A percentile compares a stretch with the other conserved stretches of the same genome.
phyloP scores from a whole-genome alignment of 1,140 invertebrate genomes.

The Papilio machaon region DNA sequence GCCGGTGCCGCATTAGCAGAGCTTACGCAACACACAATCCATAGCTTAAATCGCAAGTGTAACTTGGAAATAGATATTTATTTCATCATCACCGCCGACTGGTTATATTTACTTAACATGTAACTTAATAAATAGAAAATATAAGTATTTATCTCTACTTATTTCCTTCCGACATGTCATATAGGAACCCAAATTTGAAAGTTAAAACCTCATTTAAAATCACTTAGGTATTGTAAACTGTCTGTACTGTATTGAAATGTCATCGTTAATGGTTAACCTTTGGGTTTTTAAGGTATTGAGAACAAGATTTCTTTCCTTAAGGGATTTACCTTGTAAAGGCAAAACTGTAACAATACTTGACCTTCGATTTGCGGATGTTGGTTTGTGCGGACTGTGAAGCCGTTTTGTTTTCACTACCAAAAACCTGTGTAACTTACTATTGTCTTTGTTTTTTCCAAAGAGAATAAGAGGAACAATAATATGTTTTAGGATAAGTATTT shows the following conservation, averaged over 20 bases:
- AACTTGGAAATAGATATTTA: conserved; percentile 16
- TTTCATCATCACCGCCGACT: neutral
- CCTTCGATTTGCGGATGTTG: neutral
- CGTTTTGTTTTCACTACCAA: neutral
- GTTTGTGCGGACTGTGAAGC: neutral
- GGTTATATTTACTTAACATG: neutral
- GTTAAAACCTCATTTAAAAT: neutral
- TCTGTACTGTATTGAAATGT: too few species aligned
- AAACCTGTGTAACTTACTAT: neutral
- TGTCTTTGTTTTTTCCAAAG: neutral
- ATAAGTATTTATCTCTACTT: neutral
- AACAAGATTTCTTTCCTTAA: neutral
- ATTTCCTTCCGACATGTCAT: neutral
- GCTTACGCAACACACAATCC: neutral
- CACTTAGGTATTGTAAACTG: neutral
- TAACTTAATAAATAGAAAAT: neutral
- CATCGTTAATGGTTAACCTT: neutral
- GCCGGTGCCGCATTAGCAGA: neutral
- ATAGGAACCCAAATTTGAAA: neutral
- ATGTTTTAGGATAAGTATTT: too few species aligned
- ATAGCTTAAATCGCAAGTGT: conserved; percentile 5
- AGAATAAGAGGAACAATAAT: neutral
- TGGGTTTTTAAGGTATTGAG: neutral
- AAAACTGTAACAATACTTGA: neutral
- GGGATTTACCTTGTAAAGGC: neutral